Evolutionary conservation across 1,140 invertebrate genomes (phyloP).

Genomic region (Drosophila sechellia): DNA sequence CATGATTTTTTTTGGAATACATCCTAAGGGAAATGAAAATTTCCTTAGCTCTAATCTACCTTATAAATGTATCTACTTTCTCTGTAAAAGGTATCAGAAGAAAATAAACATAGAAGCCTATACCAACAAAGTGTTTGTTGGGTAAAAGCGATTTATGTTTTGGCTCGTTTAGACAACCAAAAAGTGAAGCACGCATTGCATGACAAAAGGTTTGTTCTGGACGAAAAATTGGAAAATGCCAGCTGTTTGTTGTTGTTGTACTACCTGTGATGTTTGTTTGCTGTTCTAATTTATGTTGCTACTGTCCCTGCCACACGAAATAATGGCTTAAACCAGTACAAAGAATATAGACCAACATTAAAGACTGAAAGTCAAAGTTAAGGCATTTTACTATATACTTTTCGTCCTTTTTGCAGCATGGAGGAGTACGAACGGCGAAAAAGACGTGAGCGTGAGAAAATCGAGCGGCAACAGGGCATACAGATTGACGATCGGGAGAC

Average conservation of each 20-base stretch:
- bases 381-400: neutral
- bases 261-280: constrained; percentile 68
- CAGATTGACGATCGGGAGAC: constrained; percentile 86
- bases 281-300: constrained; percentile 51
- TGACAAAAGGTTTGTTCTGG: constrained; percentile 52
- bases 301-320: constrained; percentile 35
- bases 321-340: neutral
- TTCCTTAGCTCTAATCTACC: too few species aligned
- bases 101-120: too few species aligned
- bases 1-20: too few species aligned
- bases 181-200: constrained; percentile 46
- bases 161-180: neutral
- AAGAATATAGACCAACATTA: neutral
- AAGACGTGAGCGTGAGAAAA: constrained; percentile 88
- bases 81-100: too few species aligned
- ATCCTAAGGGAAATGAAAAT: too few species aligned
- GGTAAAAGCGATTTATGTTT: neutral
- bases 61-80: too few species aligned
- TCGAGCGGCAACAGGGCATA: constrained; percentile 89
- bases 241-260: constrained; percentile 52
- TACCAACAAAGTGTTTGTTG: constrained; percentile 12
- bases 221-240: constrained; percentile 6
- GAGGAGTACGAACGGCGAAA: constrained; percentile 88
- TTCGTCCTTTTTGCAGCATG: constrained; percentile 86
- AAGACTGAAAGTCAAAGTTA: neutral